Evolutionary conservation across 37 sponge, comb jelly and placozoan genomes (phyloP).

Genomic region (Beroe forskalii): DNA sequence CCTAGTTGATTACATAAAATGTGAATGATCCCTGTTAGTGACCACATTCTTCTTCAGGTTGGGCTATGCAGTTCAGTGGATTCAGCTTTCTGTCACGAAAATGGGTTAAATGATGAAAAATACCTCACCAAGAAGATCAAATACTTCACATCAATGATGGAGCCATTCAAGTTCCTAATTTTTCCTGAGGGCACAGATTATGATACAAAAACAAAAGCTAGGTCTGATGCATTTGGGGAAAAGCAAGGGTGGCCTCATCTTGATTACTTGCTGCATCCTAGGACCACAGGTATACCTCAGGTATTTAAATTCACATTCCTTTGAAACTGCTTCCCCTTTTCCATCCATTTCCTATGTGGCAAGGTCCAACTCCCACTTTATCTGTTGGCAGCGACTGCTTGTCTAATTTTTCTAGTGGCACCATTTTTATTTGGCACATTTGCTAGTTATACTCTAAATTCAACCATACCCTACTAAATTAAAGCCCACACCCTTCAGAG

Average conservation of each 20-base stretch:
- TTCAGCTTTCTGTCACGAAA: conserved; percentile 81
- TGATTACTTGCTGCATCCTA: conserved; percentile 83
- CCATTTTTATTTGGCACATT: too few relatives aligned
- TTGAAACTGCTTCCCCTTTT: too few relatives aligned
- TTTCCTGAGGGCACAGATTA: conserved; percentile 96
- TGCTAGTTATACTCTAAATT: too few relatives aligned
- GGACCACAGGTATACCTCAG: conserved; percentile 70
- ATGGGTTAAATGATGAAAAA: conserved; percentile 78
- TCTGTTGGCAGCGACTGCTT: too few relatives aligned
- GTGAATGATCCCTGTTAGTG: too few relatives aligned
- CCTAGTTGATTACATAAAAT: too few relatives aligned
- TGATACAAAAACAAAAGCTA: conserved; percentile 69
- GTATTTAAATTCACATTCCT: too few relatives aligned
- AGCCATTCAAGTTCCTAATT: conserved; percentile 80
- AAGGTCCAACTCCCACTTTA: too few relatives aligned
- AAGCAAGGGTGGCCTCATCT: conserved; percentile 72
- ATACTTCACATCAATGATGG: conserved; percentile 69
- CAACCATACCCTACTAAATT: too few relatives aligned
- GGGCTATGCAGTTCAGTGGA: conserved; percentile 76
- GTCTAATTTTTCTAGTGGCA: too few relatives aligned
- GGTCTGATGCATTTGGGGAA: conserved; percentile 72
- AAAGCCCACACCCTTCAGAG: too few relatives aligned
- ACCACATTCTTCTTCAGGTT: conserved; percentile 74
- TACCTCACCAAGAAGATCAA: conserved; percentile 63
- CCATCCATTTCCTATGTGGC: too few relatives aligned